Percentiles rank a stretch among this genome's conserved stretches.
Evolutionary conservation across 2,888 invertebrate species (phyloP).

Genomic region (Sminthurinus aureus): DNA sequence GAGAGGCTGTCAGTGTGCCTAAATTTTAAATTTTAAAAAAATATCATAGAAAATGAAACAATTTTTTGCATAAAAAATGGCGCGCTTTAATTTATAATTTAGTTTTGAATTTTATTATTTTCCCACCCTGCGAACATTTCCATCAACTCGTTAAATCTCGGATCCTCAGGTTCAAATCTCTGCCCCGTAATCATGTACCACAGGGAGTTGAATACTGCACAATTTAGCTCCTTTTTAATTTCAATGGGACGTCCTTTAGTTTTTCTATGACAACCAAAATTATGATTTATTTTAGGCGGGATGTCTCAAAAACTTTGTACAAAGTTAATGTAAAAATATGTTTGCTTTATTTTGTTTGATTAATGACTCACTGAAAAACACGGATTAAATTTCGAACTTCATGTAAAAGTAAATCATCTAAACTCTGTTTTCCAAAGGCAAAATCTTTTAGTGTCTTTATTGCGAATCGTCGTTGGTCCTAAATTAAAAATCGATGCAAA

Average conservation of each 20-base stretch:
- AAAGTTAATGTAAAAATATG: too few species aligned
- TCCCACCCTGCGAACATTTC: slow-evolving; percentile 8
- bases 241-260: slow-evolving; percentile 42
- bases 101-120: too few species aligned
- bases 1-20: slow-evolving; percentile 4
- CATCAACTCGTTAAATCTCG: slow-evolving; percentile 3
- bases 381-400: slow-evolving; percentile 50
- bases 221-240: slow-evolving; percentile 49
- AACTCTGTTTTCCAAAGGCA: slow-evolving; percentile 54
- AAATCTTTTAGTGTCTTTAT: slow-evolving; percentile 32
- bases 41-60: neutral
- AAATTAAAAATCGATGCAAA: too few species aligned
- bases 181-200: slow-evolving; percentile 47
- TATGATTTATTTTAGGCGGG: neutral
- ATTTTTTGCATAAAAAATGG: neutral
- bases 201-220: slow-evolving; percentile 51
- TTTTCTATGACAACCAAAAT: slow-evolving; percentile 35
- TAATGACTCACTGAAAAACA: slow-evolving; percentile 46
- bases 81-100: too few species aligned
- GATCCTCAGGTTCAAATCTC: slow-evolving; percentile 6
- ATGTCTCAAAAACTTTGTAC: neutral
- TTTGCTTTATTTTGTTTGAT: too few species aligned
- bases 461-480: slow-evolving; percentile 39
- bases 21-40: neutral
- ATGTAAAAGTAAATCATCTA: slow-evolving; percentile 53